Conservation (phyloP, 2,797 vertebrate genomes). For the Sebastiscus tertius region DNA sequence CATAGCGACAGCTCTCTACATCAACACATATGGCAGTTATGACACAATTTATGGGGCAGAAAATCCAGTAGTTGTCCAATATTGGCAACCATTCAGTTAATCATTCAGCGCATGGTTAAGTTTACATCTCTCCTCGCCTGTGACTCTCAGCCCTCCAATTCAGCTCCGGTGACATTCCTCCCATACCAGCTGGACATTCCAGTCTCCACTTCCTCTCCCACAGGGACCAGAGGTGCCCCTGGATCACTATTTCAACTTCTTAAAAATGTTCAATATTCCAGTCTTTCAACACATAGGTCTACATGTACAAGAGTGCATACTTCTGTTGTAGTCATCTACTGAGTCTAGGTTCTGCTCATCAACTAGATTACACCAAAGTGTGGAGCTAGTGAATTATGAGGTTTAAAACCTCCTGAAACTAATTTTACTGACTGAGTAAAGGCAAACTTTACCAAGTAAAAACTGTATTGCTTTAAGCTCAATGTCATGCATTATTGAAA, state of each 20-base stretch:
- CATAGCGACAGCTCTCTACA: neutral
- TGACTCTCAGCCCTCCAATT: slow-evolving; percentile 27
- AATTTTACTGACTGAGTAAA: neutral
- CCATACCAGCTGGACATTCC: slow-evolving; percentile 74
- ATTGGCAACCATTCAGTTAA: neutral
- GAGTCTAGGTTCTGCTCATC: neutral
- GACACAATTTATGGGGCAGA: slow-evolving; percentile 12
- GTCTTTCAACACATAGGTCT: neutral
- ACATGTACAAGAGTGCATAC: neutral
- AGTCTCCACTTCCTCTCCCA: slow-evolving; percentile 22
- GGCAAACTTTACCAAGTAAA: neutral
- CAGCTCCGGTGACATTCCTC: slow-evolving; percentile 66
- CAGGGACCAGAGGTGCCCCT: slow-evolving; percentile 34
- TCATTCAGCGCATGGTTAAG: slow-evolving; percentile 30
- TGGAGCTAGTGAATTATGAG: neutral
- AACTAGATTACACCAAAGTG: neutral
- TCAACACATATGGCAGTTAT: neutral
- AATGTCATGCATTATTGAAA: neutral
- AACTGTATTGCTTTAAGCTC: neutral
- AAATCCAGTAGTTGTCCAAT: slow-evolving; percentile 15
- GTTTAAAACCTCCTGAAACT: neutral
- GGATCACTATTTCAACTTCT: slow-evolving; percentile 12
- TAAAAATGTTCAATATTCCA: neutral
- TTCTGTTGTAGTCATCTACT: neutral
- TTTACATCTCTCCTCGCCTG: slow-evolving; percentile 40